Evolutionary conservation across 2,888 invertebrate species (phyloP).

Genomic region (Heteromurus nitidus): DNA sequence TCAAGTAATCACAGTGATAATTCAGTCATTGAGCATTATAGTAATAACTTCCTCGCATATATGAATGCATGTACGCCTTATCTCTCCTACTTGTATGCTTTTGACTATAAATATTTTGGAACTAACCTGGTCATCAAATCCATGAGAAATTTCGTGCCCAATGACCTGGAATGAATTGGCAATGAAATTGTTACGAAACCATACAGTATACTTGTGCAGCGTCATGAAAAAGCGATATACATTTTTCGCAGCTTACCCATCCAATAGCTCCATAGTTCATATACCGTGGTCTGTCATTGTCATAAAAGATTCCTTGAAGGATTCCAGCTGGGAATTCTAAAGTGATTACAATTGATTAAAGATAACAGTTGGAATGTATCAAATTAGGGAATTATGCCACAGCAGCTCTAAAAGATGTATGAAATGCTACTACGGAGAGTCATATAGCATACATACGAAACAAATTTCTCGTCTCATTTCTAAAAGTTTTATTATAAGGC

Average conservation of each 20-base stretch:
- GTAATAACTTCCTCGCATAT: neutral
- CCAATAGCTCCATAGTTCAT: conserved; percentile 95
- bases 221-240: neutral
- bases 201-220: neutral
- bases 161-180: conserved; percentile 43
- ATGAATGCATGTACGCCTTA: too few relatives aligned
- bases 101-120: neutral
- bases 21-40: neutral
- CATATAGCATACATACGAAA: neutral
- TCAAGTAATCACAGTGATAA: conserved; percentile 78
- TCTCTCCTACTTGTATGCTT: too few relatives aligned
- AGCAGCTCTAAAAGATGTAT: too few relatives aligned
- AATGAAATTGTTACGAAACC: neutral
- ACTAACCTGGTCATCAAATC: conserved; percentile 73
- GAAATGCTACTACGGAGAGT: neutral
- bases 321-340: conserved; percentile 95
- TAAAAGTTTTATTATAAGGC: conserved; percentile 28
- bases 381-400: conserved; percentile 25
- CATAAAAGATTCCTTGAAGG: conserved; percentile 93
- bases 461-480: conserved; percentile 9
- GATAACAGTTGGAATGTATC: conserved; percentile 25
- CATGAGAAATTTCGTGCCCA: conserved; percentile 91
- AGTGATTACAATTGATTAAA: conserved; percentile 22
- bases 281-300: conserved; percentile 89
- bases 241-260: conserved; percentile 83